Conservation (phyloP, 2,113 vertebrate genomes). For the Andinoacara biseriatus region DNA sequence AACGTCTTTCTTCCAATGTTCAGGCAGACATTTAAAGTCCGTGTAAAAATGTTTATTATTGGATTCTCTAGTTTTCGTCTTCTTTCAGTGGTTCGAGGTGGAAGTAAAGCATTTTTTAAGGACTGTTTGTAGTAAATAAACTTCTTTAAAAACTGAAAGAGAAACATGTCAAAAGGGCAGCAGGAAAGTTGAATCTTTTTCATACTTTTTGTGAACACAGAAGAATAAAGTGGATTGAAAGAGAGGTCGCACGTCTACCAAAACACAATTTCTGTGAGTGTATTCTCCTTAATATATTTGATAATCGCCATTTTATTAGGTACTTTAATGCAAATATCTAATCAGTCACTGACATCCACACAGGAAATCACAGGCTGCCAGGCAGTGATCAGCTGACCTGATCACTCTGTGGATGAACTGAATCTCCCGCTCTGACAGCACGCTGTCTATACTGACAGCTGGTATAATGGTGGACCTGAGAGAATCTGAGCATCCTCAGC, state of each 20-base stretch:
- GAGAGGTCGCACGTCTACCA: background rate
- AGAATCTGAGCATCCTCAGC: too few species aligned
- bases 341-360: background rate
- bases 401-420: too few species aligned
- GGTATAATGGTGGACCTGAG: too few species aligned
- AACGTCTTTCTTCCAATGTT: background rate
- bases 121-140: background rate
- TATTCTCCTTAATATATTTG: background rate
- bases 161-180: constrained; percentile 3
- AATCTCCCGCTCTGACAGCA: too few species aligned
- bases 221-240: constrained; percentile 8
- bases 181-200: constrained; percentile 1
- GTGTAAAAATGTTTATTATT: background rate
- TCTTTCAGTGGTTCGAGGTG: constrained; percentile 6
- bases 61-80: background rate
- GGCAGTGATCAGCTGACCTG: too few species aligned
- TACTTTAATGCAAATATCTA: background rate
- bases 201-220: background rate
- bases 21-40: background rate
- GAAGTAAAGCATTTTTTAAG: background rate
- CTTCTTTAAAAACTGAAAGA: constrained; percentile 14
- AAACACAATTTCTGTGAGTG: background rate
- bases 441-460: too few species aligned
- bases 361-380: too few species aligned
- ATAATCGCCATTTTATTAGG: background rate